A percentile compares a stretch with the other conserved stretches of the same genome.
phyloP scores from a whole-genome alignment of 2,113 vertebrate genomes.

The Strix aluco region DNA sequence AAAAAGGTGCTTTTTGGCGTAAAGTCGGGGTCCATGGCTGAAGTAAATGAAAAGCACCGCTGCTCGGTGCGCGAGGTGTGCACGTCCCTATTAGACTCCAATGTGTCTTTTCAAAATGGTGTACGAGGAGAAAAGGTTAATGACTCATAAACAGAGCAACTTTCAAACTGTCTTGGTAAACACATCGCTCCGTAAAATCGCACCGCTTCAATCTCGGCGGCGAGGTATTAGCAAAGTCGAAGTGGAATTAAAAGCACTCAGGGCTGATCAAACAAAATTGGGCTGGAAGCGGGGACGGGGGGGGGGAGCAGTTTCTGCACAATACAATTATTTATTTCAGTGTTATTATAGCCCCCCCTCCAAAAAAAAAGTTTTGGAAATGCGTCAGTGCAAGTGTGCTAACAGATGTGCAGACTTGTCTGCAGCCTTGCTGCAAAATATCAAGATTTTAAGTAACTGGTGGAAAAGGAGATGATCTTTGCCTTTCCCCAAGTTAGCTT shows the following conservation, averaged over 20 bases:
- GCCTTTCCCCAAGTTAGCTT: not conserved
- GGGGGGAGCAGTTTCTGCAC: not conserved
- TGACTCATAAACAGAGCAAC: conserved; percentile 51
- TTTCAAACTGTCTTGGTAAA: conserved; percentile 47
- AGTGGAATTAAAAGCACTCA: conserved; percentile 41
- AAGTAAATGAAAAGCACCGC: not conserved
- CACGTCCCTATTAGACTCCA: conserved; percentile 13
- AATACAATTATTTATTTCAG: conserved; percentile 11
- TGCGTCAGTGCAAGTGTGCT: not conserved
- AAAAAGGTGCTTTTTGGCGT: not conserved
- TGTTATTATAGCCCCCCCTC: not conserved
- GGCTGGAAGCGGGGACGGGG: not conserved
- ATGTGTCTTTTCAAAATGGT: conserved; percentile 38
- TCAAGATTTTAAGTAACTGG: not conserved
- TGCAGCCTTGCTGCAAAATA: not conserved
- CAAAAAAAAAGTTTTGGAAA: not conserved
- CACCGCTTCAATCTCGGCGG: not conserved
- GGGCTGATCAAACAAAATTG: conserved; percentile 34
- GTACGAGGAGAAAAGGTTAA: conserved; percentile 54
- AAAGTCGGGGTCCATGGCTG: not conserved
- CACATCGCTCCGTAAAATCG: not conserved
- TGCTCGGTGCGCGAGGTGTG: conserved; percentile 14
- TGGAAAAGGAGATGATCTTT: not conserved
- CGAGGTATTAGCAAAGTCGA: conserved; percentile 21
- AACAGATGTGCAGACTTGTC: not conserved